Evolutionary conservation across 2,888 invertebrate species (phyloP).

Genomic region (Podotricha telesiphe): DNA sequence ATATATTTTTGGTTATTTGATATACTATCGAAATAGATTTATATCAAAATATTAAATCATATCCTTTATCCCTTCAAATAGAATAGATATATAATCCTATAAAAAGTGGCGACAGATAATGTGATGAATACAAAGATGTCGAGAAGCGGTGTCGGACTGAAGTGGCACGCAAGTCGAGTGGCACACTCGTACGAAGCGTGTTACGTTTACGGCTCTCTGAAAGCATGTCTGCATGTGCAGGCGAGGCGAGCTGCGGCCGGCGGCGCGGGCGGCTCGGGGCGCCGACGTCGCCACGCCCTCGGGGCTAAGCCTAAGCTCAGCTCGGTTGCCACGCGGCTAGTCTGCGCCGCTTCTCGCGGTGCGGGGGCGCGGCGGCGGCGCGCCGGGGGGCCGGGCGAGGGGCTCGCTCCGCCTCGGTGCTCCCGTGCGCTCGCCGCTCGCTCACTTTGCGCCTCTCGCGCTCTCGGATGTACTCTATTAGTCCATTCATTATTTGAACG

Average conservation of each 20-base stretch:
- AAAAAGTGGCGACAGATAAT: conserved; percentile 29
- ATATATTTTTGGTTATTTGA: conserved; percentile 43
- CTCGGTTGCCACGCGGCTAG: conserved; percentile 69
- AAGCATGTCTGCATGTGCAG: conserved; percentile 79
- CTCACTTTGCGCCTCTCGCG: conserved; percentile 60
- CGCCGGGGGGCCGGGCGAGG: conserved; percentile 50
- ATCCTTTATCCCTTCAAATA: conserved; percentile 36
- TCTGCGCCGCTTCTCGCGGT: conserved; percentile 77
- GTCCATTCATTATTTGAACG: conserved; percentile 38
- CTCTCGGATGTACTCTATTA: conserved; percentile 62
- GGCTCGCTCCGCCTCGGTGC: conserved; percentile 48
- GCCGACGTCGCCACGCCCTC: conserved; percentile 64
- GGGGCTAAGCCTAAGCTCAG: conserved; percentile 69
- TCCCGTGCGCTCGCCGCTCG: conserved; percentile 52
- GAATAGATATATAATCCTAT: conserved; percentile 26
- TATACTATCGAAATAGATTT: conserved; percentile 31
- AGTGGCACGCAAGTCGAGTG: conserved; percentile 52
- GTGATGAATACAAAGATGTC: conserved; percentile 37
- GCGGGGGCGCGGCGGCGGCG: conserved; percentile 51
- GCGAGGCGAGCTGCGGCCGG: conserved; percentile 73
- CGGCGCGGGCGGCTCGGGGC: conserved; percentile 59
- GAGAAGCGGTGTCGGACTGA: conserved; percentile 72
- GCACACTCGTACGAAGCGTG: conserved; percentile 44
- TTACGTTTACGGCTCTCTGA: conserved; percentile 52
- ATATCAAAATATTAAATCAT: conserved; percentile 33